Percentiles rank a stretch among this genome's conserved stretches.
phyloP scores from a whole-genome alignment of 2,797 vertebrate species.

The Knipowitschia caucasica region DNA sequence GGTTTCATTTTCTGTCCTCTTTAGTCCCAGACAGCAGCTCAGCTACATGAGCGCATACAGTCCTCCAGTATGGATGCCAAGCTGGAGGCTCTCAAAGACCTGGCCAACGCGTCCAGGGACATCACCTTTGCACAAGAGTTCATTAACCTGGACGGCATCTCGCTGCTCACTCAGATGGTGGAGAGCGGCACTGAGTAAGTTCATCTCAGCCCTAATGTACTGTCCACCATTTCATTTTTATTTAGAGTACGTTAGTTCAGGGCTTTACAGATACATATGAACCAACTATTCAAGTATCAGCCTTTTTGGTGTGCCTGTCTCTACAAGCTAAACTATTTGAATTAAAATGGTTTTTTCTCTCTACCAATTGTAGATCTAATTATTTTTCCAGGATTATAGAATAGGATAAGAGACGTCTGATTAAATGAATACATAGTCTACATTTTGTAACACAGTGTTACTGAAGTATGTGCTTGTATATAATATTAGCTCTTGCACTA shows the following conservation, averaged over 20 bases:
- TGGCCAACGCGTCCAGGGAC: slow-evolving; percentile 91
- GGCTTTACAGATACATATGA: not conserved
- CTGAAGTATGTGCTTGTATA: too few relatives aligned
- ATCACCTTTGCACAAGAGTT: slow-evolving; percentile 97
- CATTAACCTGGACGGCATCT: slow-evolving; percentile 97
- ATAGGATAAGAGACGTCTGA: too few relatives aligned
- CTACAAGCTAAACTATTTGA: not conserved
- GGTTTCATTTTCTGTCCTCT: not conserved
- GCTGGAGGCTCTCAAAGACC: slow-evolving; percentile 91
- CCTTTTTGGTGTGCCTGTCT: not conserved
- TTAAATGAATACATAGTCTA: too few relatives aligned
- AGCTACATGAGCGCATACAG: slow-evolving; percentile 93
- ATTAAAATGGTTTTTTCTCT: not conserved
- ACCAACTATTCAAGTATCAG: not conserved
- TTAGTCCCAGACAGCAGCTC: slow-evolving; percentile 87
- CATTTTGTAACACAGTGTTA: too few relatives aligned
- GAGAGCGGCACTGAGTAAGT: slow-evolving; percentile 98
- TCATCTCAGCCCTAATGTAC: not conserved
- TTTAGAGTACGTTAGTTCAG: too few relatives aligned
- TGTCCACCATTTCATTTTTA: too few relatives aligned
- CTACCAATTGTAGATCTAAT: not conserved
- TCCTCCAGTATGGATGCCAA: slow-evolving; percentile 99
- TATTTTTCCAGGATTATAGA: too few relatives aligned
- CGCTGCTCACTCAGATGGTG: slow-evolving; percentile 94
- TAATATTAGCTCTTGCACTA: too few relatives aligned